Conservation (phyloP, 2,888 invertebrate genomes). For the Pachliopta kotzebuea region DNA sequence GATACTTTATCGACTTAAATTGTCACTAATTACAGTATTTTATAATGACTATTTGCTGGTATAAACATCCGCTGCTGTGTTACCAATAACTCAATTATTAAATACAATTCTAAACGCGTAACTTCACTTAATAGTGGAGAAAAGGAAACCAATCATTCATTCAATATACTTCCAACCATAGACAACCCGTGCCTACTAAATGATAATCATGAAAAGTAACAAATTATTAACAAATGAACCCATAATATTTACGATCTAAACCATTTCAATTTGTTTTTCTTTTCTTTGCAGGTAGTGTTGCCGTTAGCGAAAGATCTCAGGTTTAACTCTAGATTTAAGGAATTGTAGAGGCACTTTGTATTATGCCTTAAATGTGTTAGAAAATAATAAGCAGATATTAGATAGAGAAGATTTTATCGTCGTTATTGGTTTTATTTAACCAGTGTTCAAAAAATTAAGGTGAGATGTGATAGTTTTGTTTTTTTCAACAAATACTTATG, state of each 20-base stretch:
- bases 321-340: constrained; percentile 58
- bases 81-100: too few relatives aligned
- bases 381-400: constrained; percentile 39
- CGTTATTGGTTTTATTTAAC: constrained; percentile 27
- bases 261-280: background rate
- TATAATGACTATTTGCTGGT: too few relatives aligned
- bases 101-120: too few relatives aligned
- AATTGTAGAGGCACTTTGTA: constrained; percentile 57
- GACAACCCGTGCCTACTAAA: too few relatives aligned
- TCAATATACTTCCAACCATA: too few relatives aligned
- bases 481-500: background rate
- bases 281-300: constrained; percentile 51
- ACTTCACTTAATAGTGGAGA: too few relatives aligned
- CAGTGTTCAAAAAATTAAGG: constrained; percentile 12
- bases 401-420: constrained; percentile 18
- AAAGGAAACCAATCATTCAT: too few relatives aligned
- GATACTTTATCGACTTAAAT: too few relatives aligned
- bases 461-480: constrained; percentile 9
- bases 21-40: too few relatives aligned
- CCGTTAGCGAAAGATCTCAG: constrained; percentile 54
- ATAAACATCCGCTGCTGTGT: too few relatives aligned
- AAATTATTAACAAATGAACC: too few relatives aligned
- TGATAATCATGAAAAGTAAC: too few relatives aligned
- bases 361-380: constrained; percentile 50
- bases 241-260: background rate